These are phyloP conservation scores for Loripinus fragilis DNA, from an alignment of 2,888 invertebrate genomes.

Conservation along the genomic window DNA sequence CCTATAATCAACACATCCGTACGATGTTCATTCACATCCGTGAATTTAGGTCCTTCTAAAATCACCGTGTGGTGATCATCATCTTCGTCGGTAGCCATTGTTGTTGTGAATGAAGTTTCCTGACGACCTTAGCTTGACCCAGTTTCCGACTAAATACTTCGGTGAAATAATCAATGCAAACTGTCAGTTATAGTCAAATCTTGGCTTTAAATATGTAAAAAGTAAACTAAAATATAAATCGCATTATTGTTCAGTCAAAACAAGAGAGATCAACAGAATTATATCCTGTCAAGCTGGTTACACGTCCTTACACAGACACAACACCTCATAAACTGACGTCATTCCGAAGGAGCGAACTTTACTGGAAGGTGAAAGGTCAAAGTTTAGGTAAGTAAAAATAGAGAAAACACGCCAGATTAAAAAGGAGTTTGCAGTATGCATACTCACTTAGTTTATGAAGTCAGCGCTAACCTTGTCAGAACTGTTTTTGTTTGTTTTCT, in stretches of 20 bases:
- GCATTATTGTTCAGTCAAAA: background rate
- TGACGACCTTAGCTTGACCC: slow-evolving; percentile 13
- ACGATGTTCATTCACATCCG: background rate
- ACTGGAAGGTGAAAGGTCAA: background rate
- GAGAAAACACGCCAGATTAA: no score
- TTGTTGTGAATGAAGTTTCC: slow-evolving; percentile 32
- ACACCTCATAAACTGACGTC: slow-evolving; percentile 3
- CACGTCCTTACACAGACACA: no score
- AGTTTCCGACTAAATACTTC: background rate
- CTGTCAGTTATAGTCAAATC: background rate
- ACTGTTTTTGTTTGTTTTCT: no score
- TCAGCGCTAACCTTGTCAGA: no score
- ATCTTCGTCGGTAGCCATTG: slow-evolving; percentile 56
- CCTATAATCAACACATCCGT: slow-evolving; percentile 80
- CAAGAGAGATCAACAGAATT: background rate
- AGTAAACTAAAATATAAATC: background rate
- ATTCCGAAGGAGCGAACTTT: background rate
- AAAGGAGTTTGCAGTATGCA: no score
- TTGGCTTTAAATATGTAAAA: background rate
- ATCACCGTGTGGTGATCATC: background rate
- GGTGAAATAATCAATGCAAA: background rate
- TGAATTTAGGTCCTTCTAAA: background rate
- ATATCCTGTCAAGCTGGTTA: background rate
- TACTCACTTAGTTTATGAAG: no score
- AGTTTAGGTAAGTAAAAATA: slow-evolving; percentile 10